Base-by-base conservation (phyloP, 2,888 invertebrate species). In the Priocnemis perturbator region DNA sequence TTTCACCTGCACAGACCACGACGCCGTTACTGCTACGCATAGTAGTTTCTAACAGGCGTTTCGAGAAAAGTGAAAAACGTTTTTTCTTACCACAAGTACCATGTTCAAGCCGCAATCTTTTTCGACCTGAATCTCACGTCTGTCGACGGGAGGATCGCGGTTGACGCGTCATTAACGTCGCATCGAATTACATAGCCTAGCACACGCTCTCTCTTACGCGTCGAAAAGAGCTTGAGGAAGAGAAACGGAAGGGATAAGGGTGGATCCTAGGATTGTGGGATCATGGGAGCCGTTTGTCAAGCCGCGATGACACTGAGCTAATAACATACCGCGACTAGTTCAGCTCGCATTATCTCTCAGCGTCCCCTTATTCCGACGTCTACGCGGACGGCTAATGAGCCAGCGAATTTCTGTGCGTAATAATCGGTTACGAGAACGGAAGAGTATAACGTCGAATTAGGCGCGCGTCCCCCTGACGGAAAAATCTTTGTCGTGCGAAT, bases 141-240 rank as follows among this genome's bases (percentile, higher is more conserved):
- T 56, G 48, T 61, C 58, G 30, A 67, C 23, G 67, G 50, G 47
- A 62, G 61, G 62, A 52, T 67, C 56, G 57, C 23, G 5, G 57
- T 52, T 67, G 57, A 62, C 62, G 60, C 53, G 67, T 61, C 61
- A 55, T 67, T 67, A 67, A 67, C 60, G 61, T 67, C 62, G 20
- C 37, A 15, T 26, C 19, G 67, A 62, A 67, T 67, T 67, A 67
- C 30, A 37, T 37, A 62, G 58, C 20, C 60, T 62, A 17, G 20
- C 45, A 21, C 23, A 26, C 30, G n/a, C 19, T 61, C 30, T 52
- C 30, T 37, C 37, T 37, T 37, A 37, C 37, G 37, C 37, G 37
- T 37, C 37, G 37, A 17, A 56, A 53, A 61, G 61, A 53, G 48
- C n/a, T 44, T 11, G 15, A 26, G 23, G 11, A 47, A 17, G 53